A percentile compares a stretch with the other conserved stretches of the same genome.
Conservation (phyloP, 2,888 invertebrate species). For the Lepeophtheirus nordmannii region DNA sequence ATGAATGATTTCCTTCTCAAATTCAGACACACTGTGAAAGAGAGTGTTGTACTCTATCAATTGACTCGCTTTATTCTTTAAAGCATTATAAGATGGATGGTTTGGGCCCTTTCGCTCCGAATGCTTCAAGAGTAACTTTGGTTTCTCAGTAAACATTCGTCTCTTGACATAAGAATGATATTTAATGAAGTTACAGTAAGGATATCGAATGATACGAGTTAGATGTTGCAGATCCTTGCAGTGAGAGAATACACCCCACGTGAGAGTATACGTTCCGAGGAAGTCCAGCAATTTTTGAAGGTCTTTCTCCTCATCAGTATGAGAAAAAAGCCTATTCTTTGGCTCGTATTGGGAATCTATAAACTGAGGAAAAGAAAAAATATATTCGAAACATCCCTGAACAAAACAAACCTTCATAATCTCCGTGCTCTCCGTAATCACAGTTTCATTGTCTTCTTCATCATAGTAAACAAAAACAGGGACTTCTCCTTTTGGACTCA, state of each 20-base stretch:
- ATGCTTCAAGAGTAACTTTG: not conserved
- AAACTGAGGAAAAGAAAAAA: not conserved
- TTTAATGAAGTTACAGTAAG: not conserved
- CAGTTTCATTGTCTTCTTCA: not conserved
- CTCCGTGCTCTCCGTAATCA: not conserved
- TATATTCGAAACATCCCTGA: no score
- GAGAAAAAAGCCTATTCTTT: not conserved
- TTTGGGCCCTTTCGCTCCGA: not conserved
- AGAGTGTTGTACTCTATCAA: not conserved
- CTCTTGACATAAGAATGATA: not conserved
- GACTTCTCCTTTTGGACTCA: slow-evolving; percentile 14
- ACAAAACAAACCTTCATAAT: not conserved
- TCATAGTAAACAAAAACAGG: slow-evolving; percentile 6
- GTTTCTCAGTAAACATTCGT: not conserved
- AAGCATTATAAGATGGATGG: not conserved
- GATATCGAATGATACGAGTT: slow-evolving; percentile 4
- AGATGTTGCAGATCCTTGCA: not conserved
- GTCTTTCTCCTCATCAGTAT: not conserved
- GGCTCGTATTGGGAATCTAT: not conserved
- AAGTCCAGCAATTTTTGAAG: not conserved
- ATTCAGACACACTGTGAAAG: not conserved
- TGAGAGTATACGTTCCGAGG: not conserved
- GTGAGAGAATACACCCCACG: slow-evolving; percentile 10
- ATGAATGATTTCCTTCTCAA: not conserved
- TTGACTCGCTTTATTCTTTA: not conserved